These are phyloP conservation scores for Pissodes strobi DNA, from an alignment of 1,140 invertebrate genomes.

Conservation along the genomic window DNA sequence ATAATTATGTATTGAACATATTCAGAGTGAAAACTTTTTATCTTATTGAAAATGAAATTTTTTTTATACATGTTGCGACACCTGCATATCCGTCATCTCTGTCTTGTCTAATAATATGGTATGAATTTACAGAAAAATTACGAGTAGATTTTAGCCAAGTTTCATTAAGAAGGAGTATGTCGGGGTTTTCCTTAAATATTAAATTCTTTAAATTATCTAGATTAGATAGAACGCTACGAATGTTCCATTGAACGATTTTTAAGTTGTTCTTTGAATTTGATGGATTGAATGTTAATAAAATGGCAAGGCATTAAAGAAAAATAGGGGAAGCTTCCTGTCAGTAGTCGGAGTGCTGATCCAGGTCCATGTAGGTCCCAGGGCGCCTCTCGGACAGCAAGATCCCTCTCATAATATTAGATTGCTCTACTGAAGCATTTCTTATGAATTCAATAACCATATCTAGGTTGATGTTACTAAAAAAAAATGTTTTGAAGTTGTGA, in stretches of 20 bases:
- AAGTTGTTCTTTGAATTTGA: conserved; percentile 5
- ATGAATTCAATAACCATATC: too few relatives aligned
- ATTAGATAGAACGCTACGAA: conserved; percentile 1
- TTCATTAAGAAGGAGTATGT: conserved; percentile 24
- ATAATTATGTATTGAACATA: conserved; percentile 10
- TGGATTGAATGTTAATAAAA: too few relatives aligned
- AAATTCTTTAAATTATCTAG: conserved; percentile 11
- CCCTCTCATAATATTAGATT: too few relatives aligned
- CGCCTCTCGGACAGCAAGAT: too few relatives aligned
- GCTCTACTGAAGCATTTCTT: too few relatives aligned
- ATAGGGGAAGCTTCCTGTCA: too few relatives aligned
- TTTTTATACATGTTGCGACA: conserved; percentile 8
- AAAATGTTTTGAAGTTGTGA: too few relatives aligned
- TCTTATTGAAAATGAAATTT: background rate
- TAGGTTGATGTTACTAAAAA: too few relatives aligned
- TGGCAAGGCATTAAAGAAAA: too few relatives aligned
- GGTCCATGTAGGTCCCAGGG: too few relatives aligned
- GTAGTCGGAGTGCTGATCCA: too few relatives aligned
- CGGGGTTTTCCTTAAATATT: conserved; percentile 10
- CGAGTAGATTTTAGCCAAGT: conserved; percentile 21
- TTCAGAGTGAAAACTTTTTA: background rate
- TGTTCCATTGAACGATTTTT: conserved; percentile 27
- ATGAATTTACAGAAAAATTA: conserved; percentile 8
- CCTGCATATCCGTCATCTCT: conserved; percentile 29
- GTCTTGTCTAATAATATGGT: conserved; percentile 21